Conservation (phyloP, 2,797 vertebrate species). For the Sternotherus odoratus region DNA sequence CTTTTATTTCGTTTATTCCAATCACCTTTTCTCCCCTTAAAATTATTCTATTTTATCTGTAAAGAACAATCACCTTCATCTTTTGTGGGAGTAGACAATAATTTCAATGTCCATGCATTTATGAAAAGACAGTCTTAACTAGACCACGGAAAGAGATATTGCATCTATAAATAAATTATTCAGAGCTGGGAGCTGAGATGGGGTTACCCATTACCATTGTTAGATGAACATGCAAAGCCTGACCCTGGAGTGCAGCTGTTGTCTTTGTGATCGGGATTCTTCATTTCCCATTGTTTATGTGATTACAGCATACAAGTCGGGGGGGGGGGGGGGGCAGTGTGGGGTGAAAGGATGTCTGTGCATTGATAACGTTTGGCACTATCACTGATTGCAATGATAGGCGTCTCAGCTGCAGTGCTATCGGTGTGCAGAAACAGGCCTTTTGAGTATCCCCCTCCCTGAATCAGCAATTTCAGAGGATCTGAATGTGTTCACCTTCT, state of each 20-base stretch:
- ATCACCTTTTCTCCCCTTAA: background rate
- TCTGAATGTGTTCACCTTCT: slow-evolving; percentile 63
- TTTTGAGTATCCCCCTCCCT: background rate
- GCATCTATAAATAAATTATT: slow-evolving; percentile 86
- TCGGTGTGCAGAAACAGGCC: background rate
- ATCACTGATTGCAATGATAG: slow-evolving; percentile 12
- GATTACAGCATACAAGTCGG: slow-evolving; percentile 74
- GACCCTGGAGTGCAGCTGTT: slow-evolving; percentile 85
- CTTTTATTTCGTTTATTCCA: slow-evolving; percentile 42
- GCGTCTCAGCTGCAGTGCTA: slow-evolving; percentile 1
- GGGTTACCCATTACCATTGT: slow-evolving; percentile 77
- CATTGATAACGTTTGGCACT: slow-evolving; percentile 69
- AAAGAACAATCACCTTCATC: slow-evolving; percentile 74
- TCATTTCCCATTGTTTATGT: slow-evolving; percentile 81
- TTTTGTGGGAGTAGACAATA: slow-evolving; percentile 67
- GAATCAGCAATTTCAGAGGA: slow-evolving; percentile 72
- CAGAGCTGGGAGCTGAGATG: slow-evolving; percentile 58
- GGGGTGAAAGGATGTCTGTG: slow-evolving; percentile 53
- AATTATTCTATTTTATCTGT: slow-evolving; percentile 43
- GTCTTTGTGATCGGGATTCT: slow-evolving; percentile 84
- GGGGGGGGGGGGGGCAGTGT: slow-evolving; percentile 24
- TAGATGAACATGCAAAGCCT: slow-evolving; percentile 64
- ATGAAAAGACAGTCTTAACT: slow-evolving; percentile 79
- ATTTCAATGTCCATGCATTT: slow-evolving; percentile 82
- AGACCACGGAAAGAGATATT: slow-evolving; percentile 75